phyloP scores from a whole-genome alignment of 1,140 invertebrate genomes.

The Andrena cerasifolii region DNA sequence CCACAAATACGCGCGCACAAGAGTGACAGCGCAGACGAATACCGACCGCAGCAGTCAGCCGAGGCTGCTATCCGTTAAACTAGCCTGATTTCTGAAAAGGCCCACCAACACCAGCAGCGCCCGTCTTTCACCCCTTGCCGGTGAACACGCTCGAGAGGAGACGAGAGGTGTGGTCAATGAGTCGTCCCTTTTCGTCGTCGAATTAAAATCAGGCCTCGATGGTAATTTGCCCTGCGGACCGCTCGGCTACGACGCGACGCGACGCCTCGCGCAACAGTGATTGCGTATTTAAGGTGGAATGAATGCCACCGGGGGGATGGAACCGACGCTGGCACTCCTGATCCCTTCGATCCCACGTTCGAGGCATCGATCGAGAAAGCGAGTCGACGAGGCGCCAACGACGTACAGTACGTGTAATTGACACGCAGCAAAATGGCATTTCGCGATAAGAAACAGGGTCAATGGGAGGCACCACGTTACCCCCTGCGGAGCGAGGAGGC shows the following conservation, averaged over 20 bases:
- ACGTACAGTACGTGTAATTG: not conserved
- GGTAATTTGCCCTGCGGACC: conserved; percentile 14
- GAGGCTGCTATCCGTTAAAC: conserved; percentile 52
- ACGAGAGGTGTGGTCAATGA: conserved; percentile 50
- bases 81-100: conserved; percentile 62
- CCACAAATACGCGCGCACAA: conserved; percentile 12
- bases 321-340: too few species aligned
- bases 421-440: not conserved
- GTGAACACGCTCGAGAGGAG: conserved; percentile 23
- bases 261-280: not conserved
- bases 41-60: not conserved
- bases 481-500: too few species aligned
- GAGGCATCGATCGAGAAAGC: conserved; percentile 6
- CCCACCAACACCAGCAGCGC: not conserved
- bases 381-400: too few species aligned
- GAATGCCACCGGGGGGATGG: conserved; percentile 6
- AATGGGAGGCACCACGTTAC: too few species aligned
- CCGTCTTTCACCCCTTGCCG: conserved; percentile 8
- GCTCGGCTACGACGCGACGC: not conserved
- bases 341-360: not conserved
- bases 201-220: conserved; percentile 33
- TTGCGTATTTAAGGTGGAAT: conserved; percentile 30
- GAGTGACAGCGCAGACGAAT: conserved; percentile 22
- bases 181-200: conserved; percentile 10
- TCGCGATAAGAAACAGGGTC: too few species aligned